A percentile compares a stretch with the other conserved stretches of the same genome.
Conservation (phyloP, 2,113 vertebrate species). For the Zapornia atra region DNA sequence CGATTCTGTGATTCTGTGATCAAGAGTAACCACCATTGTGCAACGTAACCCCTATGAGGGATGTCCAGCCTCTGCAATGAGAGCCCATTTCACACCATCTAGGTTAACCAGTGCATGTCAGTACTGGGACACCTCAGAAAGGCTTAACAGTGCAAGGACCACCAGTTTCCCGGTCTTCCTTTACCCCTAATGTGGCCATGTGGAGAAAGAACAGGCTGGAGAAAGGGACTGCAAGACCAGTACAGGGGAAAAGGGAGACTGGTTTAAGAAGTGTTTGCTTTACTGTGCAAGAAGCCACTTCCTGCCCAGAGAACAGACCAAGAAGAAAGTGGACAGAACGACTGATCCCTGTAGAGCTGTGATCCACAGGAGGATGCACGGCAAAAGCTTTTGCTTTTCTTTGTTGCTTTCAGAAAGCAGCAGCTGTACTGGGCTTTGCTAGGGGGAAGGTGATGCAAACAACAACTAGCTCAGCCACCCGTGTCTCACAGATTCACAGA, state of each 20-base stretch:
- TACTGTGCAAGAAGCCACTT: background rate
- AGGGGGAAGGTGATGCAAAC: background rate
- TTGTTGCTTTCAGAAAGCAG: background rate
- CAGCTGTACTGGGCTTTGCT: background rate
- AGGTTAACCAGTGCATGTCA: background rate
- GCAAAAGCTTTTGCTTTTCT: background rate
- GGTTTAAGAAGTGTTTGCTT: background rate
- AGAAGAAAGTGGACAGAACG: background rate
- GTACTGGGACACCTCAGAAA: background rate
- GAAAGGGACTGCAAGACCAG: background rate
- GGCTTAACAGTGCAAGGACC: background rate
- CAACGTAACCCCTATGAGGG: accelerated
- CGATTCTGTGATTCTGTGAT: too few relatives aligned
- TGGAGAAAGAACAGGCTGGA: background rate
- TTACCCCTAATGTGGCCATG: background rate
- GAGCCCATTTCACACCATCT: background rate
- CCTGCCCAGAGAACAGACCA: background rate
- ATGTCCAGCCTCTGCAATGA: background rate
- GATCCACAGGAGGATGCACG: background rate
- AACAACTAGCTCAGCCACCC: background rate
- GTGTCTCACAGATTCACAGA: background rate
- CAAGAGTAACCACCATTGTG: background rate
- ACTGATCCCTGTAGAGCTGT: background rate
- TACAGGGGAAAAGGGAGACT: background rate
- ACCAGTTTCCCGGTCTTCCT: background rate